Conservation (phyloP, 2,113 vertebrate species). For the Mus pahari region DNA sequence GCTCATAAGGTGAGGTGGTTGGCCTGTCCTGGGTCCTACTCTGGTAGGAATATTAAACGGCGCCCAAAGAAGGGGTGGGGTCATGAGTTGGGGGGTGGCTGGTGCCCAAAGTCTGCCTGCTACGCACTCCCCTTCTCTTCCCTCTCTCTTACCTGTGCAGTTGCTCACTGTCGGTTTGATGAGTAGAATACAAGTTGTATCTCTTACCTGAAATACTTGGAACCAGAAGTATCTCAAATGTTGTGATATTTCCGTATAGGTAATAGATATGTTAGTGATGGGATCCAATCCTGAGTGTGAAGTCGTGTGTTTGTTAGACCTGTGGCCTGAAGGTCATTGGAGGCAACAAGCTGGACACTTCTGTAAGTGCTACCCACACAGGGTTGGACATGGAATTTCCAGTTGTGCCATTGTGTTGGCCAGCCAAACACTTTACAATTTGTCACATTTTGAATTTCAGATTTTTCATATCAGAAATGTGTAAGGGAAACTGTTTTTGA, state of each 20-base stretch:
- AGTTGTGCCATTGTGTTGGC: neutral
- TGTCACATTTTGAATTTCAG: neutral
- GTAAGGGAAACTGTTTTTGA: neutral
- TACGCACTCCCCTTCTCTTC: neutral
- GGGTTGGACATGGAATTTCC: neutral
- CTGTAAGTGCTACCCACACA: neutral
- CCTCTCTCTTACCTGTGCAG: neutral
- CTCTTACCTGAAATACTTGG: neutral
- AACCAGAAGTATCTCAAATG: neutral
- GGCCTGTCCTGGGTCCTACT: neutral
- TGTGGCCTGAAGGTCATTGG: neutral
- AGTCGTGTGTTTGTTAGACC: neutral
- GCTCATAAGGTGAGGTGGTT: constrained; percentile 92
- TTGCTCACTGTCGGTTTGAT: neutral
- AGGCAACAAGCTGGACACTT: neutral
- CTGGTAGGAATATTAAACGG: neutral
- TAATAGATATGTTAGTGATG: neutral
- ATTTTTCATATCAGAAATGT: neutral
- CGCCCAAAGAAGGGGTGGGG: too few relatives aligned
- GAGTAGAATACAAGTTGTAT: neutral
- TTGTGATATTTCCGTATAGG: neutral
- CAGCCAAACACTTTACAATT: neutral
- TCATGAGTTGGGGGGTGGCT: neutral
- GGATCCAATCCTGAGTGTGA: neutral
- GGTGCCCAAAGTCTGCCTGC: rapidly evolving